A percentile compares a stretch with the other conserved stretches of the same genome.
Conservation (phyloP, 2,113 vertebrate species). For the Apistogramma diplotaenia region DNA sequence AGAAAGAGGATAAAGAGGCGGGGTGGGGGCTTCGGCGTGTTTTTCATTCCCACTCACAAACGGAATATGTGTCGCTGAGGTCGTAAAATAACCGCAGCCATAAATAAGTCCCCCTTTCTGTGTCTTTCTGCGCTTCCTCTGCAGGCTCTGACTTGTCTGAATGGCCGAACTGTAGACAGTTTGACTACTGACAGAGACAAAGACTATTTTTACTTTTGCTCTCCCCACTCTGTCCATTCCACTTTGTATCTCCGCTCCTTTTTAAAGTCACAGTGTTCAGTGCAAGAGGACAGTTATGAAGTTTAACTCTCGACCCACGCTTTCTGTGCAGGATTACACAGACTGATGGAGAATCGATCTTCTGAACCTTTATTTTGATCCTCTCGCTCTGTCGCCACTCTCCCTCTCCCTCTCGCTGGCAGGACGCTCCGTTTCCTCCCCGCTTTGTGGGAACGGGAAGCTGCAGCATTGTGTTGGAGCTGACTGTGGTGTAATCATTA, state of each 20-base stretch:
- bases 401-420: slow-evolving; percentile 9
- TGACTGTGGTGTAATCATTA: slow-evolving; percentile 70
- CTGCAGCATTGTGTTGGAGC: slow-evolving; percentile 64
- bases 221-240: slow-evolving; percentile 18
- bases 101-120: slow-evolving; percentile 48
- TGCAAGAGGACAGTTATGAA: not conserved
- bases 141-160: slow-evolving; percentile 51
- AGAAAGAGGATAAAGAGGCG: not conserved
- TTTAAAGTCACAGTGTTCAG: not conserved
- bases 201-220: slow-evolving; percentile 68
- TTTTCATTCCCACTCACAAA: slow-evolving; percentile 42
- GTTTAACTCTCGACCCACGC: not conserved
- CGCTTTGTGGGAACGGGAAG: slow-evolving; percentile 71
- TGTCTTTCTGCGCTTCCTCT: slow-evolving; percentile 17
- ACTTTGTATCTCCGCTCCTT: not conserved
- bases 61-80: slow-evolving; percentile 48
- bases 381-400: not conserved
- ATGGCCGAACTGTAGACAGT: slow-evolving; percentile 41
- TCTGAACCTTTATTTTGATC: slow-evolving; percentile 26
- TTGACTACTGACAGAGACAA: slow-evolving; percentile 55
- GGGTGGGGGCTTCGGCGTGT: not conserved
- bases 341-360: slow-evolving; percentile 34
- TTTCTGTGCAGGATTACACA: slow-evolving; percentile 23
- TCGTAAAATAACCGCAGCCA: slow-evolving; percentile 55
- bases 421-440: slow-evolving; percentile 70